Base-by-base conservation (phyloP, 2,113 vertebrate genomes). In the Gallinago media region DNA sequence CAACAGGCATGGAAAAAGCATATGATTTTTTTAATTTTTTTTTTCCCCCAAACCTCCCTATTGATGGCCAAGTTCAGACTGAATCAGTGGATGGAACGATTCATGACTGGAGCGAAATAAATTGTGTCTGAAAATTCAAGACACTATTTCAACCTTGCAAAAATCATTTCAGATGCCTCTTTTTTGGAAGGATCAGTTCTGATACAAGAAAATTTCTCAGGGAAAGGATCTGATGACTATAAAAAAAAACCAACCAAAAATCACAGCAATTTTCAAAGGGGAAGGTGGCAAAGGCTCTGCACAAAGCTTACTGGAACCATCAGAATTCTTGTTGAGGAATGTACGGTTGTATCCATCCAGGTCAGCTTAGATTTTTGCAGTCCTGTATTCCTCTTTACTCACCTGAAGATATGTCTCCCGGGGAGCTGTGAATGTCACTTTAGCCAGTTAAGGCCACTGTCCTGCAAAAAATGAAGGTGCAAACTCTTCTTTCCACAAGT, bases 31-130 rank as follows among this genome's bases (percentile, higher is more conserved):
- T 52, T 29, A 38, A 38, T 9, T 7, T 29, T 42, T 13, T 3
- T 7, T 12, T 23, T 5, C 5, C 52, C 23, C 13, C 3, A 58
- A 80, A 34, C 65, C 31, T 79, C 21, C 89, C 88, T 73, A 12
- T 29, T 78, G 76, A 65, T 86, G 90, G 66, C n/a, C 63, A 88
- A 91, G 92, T 90, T 95, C 87, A 94, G 34, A 61, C 49, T 93
- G 94, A 94, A 68, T 86, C 55, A 88, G 61, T 68, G 46, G 65
- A 63, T 66, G 65, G 47, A 79, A 55, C 40, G 3, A 82, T 85
- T 95, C 85, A 58, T 29, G 83, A 78, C 34, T 70, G 61, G 36
- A 93, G 82, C 0, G 0, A 88, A 95, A 91, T 67, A 71, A 95
- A 85, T 82, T 71, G 61, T 70, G 27, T 67, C 87, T 91, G 56